These are phyloP conservation scores for Galerucella nymphaeae DNA, from an alignment of 2,888 invertebrate species.

Conservation along the genomic window DNA sequence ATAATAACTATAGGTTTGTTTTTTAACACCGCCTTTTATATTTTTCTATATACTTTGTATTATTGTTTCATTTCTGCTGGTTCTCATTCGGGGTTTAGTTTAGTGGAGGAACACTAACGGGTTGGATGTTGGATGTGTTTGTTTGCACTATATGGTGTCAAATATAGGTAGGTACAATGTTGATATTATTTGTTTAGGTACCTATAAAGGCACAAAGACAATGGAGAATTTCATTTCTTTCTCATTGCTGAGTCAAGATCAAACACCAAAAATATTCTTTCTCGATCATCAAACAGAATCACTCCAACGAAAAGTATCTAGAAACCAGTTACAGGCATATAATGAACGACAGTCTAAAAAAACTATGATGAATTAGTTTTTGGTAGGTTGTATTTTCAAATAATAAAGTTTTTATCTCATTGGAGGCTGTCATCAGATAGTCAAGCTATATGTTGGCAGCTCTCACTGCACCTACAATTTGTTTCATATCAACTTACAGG, in stretches of 20 bases:
- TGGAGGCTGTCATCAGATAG: slow-evolving; percentile 60
- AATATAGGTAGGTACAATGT: too few species aligned
- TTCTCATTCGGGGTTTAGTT: neutral
- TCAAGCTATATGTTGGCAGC: slow-evolving; percentile 56
- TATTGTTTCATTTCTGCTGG: slow-evolving; percentile 52
- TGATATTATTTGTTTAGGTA: neutral
- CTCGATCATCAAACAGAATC: slow-evolving; percentile 21
- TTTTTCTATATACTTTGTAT: slow-evolving; percentile 49
- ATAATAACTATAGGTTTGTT: slow-evolving; percentile 54
- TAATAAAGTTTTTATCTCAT: slow-evolving; percentile 55
- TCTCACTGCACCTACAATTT: slow-evolving; percentile 63
- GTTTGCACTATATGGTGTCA: neutral
- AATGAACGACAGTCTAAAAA: slow-evolving; percentile 37
- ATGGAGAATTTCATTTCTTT: too few species aligned
- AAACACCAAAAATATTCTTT: neutral
- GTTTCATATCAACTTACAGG: slow-evolving; percentile 63
- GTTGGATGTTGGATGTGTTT: neutral
- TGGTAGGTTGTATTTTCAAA: slow-evolving; percentile 38
- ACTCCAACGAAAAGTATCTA: slow-evolving; percentile 14
- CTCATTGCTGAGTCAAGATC: neutral
- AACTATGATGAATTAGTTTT: slow-evolving; percentile 41
- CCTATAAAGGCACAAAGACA: too few species aligned
- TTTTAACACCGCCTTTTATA: slow-evolving; percentile 53
- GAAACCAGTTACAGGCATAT: slow-evolving; percentile 26
- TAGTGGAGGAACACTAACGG: neutral